Conservation (phyloP, 2,113 vertebrate genomes). For the Protomyctophum bolini region DNA sequence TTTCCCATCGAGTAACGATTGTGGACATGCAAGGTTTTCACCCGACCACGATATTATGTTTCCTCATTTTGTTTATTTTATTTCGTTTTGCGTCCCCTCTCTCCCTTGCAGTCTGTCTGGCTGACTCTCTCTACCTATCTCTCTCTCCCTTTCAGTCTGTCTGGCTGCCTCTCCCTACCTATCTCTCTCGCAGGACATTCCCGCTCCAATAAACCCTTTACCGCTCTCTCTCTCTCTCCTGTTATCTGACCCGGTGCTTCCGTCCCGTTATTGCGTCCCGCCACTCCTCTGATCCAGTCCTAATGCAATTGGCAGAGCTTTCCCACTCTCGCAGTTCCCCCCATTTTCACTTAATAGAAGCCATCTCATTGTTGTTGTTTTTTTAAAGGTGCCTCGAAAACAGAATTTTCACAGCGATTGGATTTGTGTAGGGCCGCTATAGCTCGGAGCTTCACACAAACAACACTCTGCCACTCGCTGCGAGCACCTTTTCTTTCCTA, state of each 20-base stretch:
- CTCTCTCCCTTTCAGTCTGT: constrained; percentile 49
- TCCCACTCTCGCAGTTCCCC: constrained; percentile 67
- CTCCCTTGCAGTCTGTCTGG: constrained; percentile 21
- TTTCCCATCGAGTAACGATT: too few species aligned
- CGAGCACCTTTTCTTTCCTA: neutral
- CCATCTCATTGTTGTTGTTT: constrained; percentile 66
- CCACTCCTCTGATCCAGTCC: constrained; percentile 61
- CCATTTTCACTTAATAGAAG: constrained; percentile 77
- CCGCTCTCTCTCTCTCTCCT: constrained; percentile 46
- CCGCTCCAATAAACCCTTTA: constrained; percentile 70
- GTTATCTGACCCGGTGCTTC: constrained; percentile 65
- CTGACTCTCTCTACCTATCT: constrained; percentile 46
- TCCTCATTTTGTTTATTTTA: neutral
- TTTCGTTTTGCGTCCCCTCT: neutral
- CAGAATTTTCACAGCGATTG: constrained; percentile 68
- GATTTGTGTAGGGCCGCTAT: constrained; percentile 47
- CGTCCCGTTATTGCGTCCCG: constrained; percentile 70
- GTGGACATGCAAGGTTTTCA: too few species aligned
- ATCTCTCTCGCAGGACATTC: constrained; percentile 35
- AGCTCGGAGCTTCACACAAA: constrained; percentile 44
- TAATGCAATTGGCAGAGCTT: constrained; percentile 75
- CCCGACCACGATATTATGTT: neutral
- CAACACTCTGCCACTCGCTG: constrained; percentile 6
- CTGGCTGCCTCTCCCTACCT: constrained; percentile 29
- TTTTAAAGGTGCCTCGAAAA: constrained; percentile 58